Evolutionary conservation across 2,113 vertebrate species (phyloP).

Genomic region (Tamias sibiricus): DNA sequence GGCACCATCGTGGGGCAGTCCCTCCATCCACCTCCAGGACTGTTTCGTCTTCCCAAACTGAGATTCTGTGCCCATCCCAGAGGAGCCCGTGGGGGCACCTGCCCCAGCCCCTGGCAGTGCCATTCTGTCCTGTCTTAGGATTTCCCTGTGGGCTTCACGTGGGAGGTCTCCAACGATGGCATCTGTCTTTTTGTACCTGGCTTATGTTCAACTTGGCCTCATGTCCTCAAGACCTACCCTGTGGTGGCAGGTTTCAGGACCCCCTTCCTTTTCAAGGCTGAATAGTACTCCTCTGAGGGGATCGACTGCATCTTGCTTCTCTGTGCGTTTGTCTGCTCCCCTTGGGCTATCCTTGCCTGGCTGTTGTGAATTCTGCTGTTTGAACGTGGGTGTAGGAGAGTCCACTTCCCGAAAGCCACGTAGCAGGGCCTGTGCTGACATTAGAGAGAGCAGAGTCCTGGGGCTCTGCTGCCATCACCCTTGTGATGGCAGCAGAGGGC

Average conservation of each 20-base stretch:
- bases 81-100: no score
- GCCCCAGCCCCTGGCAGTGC: no score
- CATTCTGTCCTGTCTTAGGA: accelerated
- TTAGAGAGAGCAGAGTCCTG: accelerated
- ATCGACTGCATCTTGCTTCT: accelerated
- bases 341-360: neutral
- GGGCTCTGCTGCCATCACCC: accelerated
- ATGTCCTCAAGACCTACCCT: no score
- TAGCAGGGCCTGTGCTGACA: accelerated
- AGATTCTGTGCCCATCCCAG: no score
- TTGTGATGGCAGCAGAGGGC: accelerated
- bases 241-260: no score
- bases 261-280: neutral
- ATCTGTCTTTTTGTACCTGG: no score
- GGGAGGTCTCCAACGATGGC: no score
- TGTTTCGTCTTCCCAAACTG: neutral
- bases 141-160: accelerated
- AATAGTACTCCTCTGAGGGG: accelerated
- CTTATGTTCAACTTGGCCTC: no score
- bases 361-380: accelerated
- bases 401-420: neutral
- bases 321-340: accelerated
- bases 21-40: accelerated
- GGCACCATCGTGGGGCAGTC: no score
- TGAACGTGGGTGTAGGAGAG: neutral